These are phyloP conservation scores for Corynorhinus townsendii DNA, from an alignment of 2,113 vertebrate species.

Conservation along the genomic window DNA sequence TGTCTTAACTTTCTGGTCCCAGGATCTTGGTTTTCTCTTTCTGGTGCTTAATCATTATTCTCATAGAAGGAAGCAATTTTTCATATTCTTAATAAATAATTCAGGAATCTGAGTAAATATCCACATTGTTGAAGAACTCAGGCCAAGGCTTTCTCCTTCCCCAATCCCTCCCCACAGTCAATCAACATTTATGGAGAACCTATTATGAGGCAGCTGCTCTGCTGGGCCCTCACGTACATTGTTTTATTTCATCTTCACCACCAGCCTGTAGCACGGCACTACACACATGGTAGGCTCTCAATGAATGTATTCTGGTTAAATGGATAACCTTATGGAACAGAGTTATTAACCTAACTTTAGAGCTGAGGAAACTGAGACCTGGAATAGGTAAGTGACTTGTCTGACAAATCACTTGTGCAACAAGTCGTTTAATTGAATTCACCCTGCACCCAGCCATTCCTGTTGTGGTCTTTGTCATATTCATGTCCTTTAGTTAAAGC, in stretches of 20 bases:
- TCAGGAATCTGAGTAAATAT: slow-evolving; percentile 14
- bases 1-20: neutral
- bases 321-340: neutral
- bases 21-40: neutral
- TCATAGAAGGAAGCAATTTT: neutral
- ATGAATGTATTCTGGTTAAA: neutral
- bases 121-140: slow-evolving; percentile 17
- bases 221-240: neutral
- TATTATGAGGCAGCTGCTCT: neutral
- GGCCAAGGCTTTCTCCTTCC: neutral
- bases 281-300: neutral
- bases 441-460: neutral
- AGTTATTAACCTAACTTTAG: neutral
- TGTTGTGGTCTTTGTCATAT: neutral
- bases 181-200: neutral
- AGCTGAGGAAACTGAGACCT: neutral
- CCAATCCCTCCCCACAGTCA: neutral
- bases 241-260: neutral
- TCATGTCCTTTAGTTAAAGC: neutral
- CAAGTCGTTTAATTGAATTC: neutral
- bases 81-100: neutral
- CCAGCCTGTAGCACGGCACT: neutral
- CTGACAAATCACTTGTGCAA: neutral
- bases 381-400: neutral
- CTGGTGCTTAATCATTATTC: slow-evolving; percentile 1